Evolutionary conservation across 1,140 invertebrate species (phyloP).

Genomic region (Anoplolepis gracilipes): DNA sequence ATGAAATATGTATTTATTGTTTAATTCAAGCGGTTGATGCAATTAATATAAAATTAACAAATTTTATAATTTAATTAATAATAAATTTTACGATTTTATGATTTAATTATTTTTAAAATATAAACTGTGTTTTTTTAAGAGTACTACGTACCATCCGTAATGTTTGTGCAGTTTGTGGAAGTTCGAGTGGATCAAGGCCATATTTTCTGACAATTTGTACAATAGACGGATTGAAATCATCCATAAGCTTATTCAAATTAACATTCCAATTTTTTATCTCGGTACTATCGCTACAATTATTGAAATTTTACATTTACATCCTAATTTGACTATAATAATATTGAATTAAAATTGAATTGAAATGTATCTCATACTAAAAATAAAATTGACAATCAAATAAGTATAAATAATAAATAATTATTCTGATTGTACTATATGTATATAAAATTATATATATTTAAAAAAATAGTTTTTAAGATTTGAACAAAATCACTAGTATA

Average conservation of each 20-base stretch:
- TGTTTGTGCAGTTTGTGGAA: neutral
- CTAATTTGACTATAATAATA: neutral
- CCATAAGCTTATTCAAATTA: conserved; percentile 11
- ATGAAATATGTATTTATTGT: neutral
- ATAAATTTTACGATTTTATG: neutral
- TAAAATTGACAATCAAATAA: neutral
- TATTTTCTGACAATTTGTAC: neutral
- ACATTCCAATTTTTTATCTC: neutral
- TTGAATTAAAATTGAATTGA: neutral
- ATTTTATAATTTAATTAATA: neutral
- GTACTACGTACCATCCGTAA: conserved; percentile 9
- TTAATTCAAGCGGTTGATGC: neutral
- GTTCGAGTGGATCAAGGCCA: conserved; percentile 22
- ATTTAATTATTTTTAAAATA: neutral
- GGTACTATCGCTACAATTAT: neutral
- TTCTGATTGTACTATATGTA: neutral
- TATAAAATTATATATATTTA: too few relatives aligned
- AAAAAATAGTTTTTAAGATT: neutral
- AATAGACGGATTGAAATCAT: neutral
- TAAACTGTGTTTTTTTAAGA: neutral
- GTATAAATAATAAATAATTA: neutral
- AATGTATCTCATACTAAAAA: neutral
- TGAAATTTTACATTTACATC: neutral
- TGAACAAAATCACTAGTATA: neutral
- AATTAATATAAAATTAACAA: neutral